Conservation (phyloP, 2,797 vertebrate genomes). For the Labeo calbasu region DNA sequence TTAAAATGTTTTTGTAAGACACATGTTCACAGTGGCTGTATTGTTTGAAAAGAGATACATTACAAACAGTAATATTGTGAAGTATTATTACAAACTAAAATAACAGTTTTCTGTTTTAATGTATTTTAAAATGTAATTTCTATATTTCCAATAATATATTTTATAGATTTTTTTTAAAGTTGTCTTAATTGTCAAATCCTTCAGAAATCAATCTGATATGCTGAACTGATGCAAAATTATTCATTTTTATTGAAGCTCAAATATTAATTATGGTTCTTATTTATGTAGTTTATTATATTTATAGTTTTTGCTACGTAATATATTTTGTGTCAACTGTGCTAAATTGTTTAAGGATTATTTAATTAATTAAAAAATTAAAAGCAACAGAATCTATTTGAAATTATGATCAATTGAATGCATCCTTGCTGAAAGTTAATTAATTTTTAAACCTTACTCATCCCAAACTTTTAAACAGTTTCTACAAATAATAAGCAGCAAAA, state of each 20-base stretch:
- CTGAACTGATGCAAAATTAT: not conserved
- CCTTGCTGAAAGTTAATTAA: not conserved
- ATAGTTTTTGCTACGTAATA: not conserved
- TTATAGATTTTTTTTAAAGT: fast-evolving
- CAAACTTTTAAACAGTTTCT: not conserved
- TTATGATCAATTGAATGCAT: too few relatives aligned
- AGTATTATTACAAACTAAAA: not conserved
- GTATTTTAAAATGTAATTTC: not conserved
- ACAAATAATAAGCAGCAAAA: not conserved
- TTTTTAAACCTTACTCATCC: not conserved
- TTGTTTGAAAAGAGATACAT: not conserved
- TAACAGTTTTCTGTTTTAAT: not conserved
- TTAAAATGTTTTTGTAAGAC: not conserved
- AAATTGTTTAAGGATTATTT: not conserved
- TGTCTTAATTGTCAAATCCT: not conserved
- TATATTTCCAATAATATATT: not conserved
- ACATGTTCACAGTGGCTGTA: not conserved
- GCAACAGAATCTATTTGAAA: not conserved
- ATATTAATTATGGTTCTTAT: not conserved
- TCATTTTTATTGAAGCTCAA: not conserved
- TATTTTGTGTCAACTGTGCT: not conserved
- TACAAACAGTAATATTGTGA: too few relatives aligned
- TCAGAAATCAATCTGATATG: not conserved
- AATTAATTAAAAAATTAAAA: not conserved
- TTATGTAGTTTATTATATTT: not conserved